phyloP scores from a whole-genome alignment of 2,888 invertebrate species.

The Kryphioiulus occultus region DNA sequence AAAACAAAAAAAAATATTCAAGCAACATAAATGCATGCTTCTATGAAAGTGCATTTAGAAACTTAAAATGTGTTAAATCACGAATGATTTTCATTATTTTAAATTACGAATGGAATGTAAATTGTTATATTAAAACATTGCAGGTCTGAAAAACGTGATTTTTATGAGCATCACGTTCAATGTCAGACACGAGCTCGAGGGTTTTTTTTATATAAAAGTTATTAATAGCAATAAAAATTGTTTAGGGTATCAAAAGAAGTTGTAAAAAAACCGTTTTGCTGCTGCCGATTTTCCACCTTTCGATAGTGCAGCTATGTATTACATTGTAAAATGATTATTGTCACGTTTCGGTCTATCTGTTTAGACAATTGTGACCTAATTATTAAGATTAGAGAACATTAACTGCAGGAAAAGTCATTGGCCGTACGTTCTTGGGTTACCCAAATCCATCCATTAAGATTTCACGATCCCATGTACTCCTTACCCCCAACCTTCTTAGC shows the following conservation, averaged over 20 bases:
- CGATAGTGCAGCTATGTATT: background rate
- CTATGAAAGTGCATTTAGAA: background rate
- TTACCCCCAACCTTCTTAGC: constrained; percentile 16
- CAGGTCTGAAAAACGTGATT: background rate
- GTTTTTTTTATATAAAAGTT: background rate
- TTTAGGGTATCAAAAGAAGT: background rate
- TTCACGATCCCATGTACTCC: constrained; percentile 4
- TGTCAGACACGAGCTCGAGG: background rate
- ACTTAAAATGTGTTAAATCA: background rate
- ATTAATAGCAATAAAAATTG: constrained; percentile 28
- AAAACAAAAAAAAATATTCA: background rate
- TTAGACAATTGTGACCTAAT: constrained; percentile 44
- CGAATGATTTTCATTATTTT: background rate
- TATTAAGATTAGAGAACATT: constrained; percentile 43
- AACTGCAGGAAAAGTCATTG: constrained; percentile 41
- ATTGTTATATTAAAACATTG: background rate
- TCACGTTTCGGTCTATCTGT: constrained; percentile 45
- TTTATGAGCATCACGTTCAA: background rate
- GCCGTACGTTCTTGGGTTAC: constrained; percentile 42
- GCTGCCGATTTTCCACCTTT: constrained; percentile 11
- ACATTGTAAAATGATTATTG: background rate
- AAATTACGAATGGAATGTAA: background rate
- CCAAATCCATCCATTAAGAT: constrained; percentile 28
- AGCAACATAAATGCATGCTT: background rate
- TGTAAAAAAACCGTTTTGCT: background rate